Percentiles rank a stretch among this genome's conserved stretches.
phyloP scores from a whole-genome alignment of 2,113 vertebrate genomes.

The Pachypanchax playfairii region DNA sequence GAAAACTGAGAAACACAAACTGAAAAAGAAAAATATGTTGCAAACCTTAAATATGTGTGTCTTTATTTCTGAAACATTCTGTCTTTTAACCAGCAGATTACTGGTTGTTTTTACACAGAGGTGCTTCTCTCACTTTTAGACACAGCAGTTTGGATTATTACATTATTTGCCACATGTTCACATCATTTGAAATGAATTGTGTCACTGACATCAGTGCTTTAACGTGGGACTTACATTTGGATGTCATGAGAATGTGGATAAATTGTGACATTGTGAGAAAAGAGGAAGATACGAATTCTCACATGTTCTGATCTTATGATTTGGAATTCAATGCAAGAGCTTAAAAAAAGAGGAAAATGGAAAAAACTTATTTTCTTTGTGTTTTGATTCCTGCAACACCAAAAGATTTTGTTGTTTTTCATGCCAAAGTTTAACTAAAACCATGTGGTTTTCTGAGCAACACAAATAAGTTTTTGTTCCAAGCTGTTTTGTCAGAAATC shows the following conservation, averaged over 20 bases:
- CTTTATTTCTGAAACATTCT: not conserved
- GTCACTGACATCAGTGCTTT: not conserved
- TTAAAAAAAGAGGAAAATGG: not conserved
- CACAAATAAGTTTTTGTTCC: not conserved
- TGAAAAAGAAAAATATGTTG: no score
- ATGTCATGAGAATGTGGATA: not conserved
- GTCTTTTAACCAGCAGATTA: no score
- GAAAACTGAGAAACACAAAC: no score
- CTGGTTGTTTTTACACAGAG: not conserved
- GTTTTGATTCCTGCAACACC: not conserved
- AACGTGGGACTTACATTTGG: not conserved
- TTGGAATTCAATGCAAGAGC: not conserved
- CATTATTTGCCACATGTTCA: slow-evolving; percentile 20
- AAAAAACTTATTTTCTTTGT: not conserved
- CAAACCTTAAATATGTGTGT: not conserved
- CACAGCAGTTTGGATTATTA: not conserved
- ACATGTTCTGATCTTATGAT: not conserved
- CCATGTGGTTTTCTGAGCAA: not conserved
- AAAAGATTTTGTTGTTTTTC: not conserved
- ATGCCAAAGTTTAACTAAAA: not conserved
- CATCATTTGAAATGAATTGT: not conserved
- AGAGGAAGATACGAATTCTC: not conserved
- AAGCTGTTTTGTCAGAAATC: not conserved
- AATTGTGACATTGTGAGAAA: slow-evolving; percentile 6
- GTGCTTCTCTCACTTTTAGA: not conserved